Evolutionary conservation across 2,888 invertebrate genomes (phyloP).

Genomic region (Leptopilina myrica): DNA sequence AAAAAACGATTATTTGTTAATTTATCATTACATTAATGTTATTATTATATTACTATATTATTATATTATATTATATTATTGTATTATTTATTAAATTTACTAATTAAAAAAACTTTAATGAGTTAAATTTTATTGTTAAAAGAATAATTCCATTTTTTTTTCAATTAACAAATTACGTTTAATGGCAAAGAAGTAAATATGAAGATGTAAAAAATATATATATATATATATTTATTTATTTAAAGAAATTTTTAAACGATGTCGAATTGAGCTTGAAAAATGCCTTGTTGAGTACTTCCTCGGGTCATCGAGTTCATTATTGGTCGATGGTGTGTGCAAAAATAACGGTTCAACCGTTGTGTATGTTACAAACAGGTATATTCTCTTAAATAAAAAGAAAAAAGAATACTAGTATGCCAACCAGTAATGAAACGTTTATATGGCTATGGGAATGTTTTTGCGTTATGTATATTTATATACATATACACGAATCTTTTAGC

Average conservation of each 20-base stretch:
- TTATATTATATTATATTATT: too few species aligned
- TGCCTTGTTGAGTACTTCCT: constrained; percentile 37
- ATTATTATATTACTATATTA: too few species aligned
- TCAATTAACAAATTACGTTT: too few species aligned
- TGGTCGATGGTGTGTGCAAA: constrained; percentile 39
- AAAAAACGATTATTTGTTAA: too few species aligned
- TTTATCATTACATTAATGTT: too few species aligned
- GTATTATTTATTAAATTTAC: too few species aligned
- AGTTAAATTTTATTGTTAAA: too few species aligned
- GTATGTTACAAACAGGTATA: constrained; percentile 38
- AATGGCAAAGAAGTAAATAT: too few species aligned
- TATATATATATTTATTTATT: constrained; percentile 1
- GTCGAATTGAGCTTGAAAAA: constrained; percentile 33
- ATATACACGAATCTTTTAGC: neutral
- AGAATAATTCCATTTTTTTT: too few species aligned
- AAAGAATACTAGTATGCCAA: constrained; percentile 37
- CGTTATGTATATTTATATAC: too few species aligned
- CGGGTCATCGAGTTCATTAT: constrained; percentile 40
- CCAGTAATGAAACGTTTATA: constrained; percentile 37
- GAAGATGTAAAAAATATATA: too few species aligned
- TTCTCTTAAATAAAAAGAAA: constrained; percentile 35
- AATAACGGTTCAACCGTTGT: constrained; percentile 35
- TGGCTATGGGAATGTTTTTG: constrained; percentile 32
- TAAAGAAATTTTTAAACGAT: constrained; percentile 6
- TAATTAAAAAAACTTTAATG: too few species aligned